These are phyloP conservation scores for Vulpes lagopus DNA, from an alignment of 2,113 vertebrate species.

Conservation along the genomic window DNA sequence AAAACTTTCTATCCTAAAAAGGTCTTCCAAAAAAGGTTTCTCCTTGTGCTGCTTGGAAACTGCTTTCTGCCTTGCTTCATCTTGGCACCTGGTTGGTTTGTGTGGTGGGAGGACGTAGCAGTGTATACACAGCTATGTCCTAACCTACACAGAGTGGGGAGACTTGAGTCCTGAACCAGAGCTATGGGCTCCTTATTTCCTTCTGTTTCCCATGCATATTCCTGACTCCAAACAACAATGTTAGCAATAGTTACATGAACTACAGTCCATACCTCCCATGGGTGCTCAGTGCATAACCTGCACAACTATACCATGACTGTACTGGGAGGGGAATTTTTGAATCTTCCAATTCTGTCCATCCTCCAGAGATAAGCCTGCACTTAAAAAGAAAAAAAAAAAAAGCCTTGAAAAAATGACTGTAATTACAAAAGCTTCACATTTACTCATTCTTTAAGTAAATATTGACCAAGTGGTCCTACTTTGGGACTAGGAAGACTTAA, in stretches of 20 bases:
- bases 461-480: not conserved
- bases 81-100: not conserved
- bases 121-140: accelerated
- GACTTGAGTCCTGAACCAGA: not conserved
- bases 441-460: not conserved
- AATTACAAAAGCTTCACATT: not conserved
- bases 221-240: not conserved
- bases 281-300: not conserved
- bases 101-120: accelerated
- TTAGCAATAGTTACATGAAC: accelerated
- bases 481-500: not conserved
- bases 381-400: not conserved
- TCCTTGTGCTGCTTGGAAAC: not conserved
- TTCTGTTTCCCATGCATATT: not conserved
- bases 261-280: accelerated
- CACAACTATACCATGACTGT: accelerated
- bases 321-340: not conserved
- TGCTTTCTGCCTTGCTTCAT: not conserved
- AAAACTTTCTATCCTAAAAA: not conserved
- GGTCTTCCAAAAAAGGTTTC: not conserved
- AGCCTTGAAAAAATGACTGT: not conserved
- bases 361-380: not conserved
- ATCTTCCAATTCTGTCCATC: not conserved
- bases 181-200: too few species aligned
- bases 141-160: accelerated